Percentiles rank a stretch among this genome's conserved stretches.
phyloP scores from a whole-genome alignment of 2,113 vertebrate species.

The Zosterops hypoxanthus region DNA sequence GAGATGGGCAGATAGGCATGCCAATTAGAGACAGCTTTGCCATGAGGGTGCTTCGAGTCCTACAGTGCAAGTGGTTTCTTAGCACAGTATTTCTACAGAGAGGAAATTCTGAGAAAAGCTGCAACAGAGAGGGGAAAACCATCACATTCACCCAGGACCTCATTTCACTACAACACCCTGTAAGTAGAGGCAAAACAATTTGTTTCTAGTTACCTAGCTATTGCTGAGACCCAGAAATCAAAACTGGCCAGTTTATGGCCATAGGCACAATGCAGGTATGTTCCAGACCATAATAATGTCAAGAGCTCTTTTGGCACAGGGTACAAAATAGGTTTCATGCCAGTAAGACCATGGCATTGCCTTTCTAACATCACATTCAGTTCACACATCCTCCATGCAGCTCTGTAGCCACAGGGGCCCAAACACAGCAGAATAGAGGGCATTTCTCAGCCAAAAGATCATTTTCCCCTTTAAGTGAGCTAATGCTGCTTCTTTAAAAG shows the following conservation, averaged over 20 bases:
- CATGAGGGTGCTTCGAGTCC: background rate
- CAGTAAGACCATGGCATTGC: fast-evolving
- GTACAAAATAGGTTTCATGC: background rate
- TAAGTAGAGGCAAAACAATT: background rate
- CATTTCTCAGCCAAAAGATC: background rate
- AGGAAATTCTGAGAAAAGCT: background rate
- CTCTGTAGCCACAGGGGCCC: background rate
- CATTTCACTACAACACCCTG: background rate
- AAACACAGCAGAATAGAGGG: fast-evolving
- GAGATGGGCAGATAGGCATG: background rate
- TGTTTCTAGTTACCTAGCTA: background rate
- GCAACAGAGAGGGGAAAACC: background rate
- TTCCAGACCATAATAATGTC: background rate
- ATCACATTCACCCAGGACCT: background rate
- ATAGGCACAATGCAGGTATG: background rate
- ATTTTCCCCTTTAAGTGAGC: background rate
- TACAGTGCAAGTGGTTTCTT: fast-evolving
- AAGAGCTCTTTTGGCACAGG: fast-evolving
- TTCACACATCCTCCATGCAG: background rate
- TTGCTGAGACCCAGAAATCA: background rate
- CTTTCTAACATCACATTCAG: background rate
- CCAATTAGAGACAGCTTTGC: background rate
- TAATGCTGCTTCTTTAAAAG: background rate
- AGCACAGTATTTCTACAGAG: background rate
- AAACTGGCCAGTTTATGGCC: background rate